Evolutionary conservation across 2,113 vertebrate species (phyloP).

Genomic region (Chinchilla lanigera): DNA sequence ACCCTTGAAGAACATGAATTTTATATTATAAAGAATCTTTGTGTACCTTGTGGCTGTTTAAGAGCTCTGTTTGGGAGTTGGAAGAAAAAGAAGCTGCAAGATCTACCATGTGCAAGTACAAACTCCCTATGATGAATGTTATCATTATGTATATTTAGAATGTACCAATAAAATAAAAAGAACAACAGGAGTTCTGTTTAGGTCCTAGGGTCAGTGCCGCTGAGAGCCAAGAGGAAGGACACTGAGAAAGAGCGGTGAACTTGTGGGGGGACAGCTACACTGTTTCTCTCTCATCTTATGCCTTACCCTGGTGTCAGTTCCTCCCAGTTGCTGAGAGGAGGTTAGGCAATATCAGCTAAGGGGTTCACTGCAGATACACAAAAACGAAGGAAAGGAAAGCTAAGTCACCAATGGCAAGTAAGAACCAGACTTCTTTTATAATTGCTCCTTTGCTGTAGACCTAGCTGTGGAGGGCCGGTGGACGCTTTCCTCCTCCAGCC

Average conservation of each 20-base stretch:
- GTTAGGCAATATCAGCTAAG: neutral
- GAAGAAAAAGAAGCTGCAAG: neutral
- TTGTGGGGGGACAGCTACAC: neutral
- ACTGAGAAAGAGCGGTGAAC: no score
- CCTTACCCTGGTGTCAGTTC: neutral
- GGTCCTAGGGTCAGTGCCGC: neutral
- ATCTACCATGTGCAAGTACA: neutral
- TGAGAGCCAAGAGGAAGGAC: neutral
- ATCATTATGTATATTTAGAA: neutral
- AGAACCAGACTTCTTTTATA: neutral
- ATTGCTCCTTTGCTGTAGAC: neutral
- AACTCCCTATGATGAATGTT: neutral
- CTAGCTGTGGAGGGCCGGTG: neutral
- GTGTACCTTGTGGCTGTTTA: neutral
- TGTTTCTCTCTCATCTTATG: neutral
- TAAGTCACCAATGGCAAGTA: neutral
- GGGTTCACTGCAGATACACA: neutral
- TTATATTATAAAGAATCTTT: neutral
- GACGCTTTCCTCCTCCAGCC: rapidly evolving
- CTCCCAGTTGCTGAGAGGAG: neutral
- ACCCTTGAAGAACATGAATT: neutral
- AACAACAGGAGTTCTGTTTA: neutral
- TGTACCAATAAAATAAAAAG: neutral
- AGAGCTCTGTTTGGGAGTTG: neutral
- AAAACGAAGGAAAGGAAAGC: neutral